These are phyloP conservation scores for Morinoia aosen DNA, from an alignment of 2,888 invertebrate species.

Conservation along the genomic window DNA sequence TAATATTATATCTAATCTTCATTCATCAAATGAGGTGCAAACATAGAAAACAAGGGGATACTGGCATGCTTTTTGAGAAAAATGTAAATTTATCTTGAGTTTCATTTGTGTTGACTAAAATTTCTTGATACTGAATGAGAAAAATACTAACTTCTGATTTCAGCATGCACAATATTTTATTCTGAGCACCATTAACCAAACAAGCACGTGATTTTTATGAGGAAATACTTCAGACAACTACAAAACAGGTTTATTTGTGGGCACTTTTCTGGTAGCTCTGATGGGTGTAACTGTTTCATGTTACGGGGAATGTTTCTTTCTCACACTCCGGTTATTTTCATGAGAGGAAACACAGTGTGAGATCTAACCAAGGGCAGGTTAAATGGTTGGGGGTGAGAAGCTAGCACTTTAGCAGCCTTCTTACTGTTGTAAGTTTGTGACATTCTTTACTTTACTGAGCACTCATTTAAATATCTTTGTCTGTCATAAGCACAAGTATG, in stretches of 20 bases:
- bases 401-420: not conserved
- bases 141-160: not conserved
- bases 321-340: not conserved
- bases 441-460: not conserved
- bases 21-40: no score
- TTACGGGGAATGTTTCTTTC: not conserved
- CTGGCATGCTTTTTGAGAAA: no score
- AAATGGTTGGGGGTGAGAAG: not conserved
- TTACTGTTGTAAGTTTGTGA: not conserved
- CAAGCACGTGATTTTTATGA: no score
- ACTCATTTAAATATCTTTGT: not conserved
- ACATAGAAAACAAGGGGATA: no score
- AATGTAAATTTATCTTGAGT: no score
- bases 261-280: not conserved
- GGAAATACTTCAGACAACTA: not conserved
- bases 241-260: not conserved
- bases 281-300: not conserved
- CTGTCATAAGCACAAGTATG: not conserved
- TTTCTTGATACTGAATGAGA: no score
- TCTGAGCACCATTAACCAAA: no score
- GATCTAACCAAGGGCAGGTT: not conserved
- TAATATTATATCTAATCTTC: no score
- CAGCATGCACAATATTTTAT: no score
- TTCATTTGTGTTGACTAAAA: no score
- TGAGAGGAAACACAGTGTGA: not conserved